Evolutionary conservation across 2,888 invertebrate species (phyloP).

Genomic region (Nemurella pictetii): DNA sequence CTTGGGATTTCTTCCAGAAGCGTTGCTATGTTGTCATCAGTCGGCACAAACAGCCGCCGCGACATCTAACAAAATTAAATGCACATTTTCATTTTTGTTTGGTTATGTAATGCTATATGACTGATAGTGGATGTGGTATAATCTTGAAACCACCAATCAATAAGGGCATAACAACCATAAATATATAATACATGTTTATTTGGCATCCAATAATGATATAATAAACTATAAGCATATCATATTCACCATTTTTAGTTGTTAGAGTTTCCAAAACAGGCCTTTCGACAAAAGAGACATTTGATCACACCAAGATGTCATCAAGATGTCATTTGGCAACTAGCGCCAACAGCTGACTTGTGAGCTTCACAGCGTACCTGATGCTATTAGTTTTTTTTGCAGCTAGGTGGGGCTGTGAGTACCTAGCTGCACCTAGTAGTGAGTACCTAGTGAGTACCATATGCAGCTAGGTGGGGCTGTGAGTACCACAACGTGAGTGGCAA

Average conservation of each 20-base stretch:
- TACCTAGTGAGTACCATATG: background rate
- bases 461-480: background rate
- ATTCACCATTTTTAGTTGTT: too few species aligned
- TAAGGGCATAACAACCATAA: background rate
- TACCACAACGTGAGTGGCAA: background rate
- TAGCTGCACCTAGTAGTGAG: too few species aligned
- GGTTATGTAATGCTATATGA: background rate
- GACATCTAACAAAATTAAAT: constrained; percentile 8
- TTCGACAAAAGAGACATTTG: too few species aligned
- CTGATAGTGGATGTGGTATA: background rate
- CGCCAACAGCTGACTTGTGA: background rate
- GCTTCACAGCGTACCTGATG: background rate
- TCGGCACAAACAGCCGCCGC: background rate
- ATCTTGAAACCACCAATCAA: background rate
- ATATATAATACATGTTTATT: too few species aligned
- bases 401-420: background rate
- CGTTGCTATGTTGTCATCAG: background rate
- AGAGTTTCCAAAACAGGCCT: too few species aligned
- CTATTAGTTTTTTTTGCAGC: background rate
- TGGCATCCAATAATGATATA: background rate
- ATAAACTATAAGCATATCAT: background rate
- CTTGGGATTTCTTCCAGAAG: constrained; percentile 21
- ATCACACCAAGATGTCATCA: background rate
- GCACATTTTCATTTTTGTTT: background rate
- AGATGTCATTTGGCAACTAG: background rate